Evolutionary conservation across 1,140 invertebrate genomes (phyloP), one percentile per base, ranked within the genome.

Genomic region (Teleogryllus occipitalis): DNA sequence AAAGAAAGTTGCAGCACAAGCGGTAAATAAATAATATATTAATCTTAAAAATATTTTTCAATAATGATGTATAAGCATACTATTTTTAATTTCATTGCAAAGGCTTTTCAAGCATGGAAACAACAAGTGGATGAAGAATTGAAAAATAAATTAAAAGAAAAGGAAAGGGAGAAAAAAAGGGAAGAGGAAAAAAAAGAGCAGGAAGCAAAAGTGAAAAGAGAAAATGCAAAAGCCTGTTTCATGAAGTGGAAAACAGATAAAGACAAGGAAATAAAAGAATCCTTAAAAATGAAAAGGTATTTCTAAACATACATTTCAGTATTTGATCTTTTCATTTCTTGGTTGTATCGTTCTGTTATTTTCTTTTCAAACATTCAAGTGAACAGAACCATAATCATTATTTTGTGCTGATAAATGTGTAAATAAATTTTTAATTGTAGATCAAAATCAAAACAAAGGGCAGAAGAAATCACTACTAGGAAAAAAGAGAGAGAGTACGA

Each of bases 51-150:
- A 27, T 75, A 14, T 75, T 14, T 14, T 75, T 75, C n/a, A 27
- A 75, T 10, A 14, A 75, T 75, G 7, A 1, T 27, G 46, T 2
- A 14, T 21, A 75, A 22, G 46, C 74, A 75, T 21, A 21, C 21
- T 73, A 73, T 73, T 21, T n/a, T 73, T 73, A 18, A 73, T 27
- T 14, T 75, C 7, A 75, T 27, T 65, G 10, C 10, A 65, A 48
- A 82, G 74, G 46, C 74, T 47, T 75, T 27, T n/a, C 10, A 7
- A 22, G 74, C 74, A 75, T 75, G 74, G 74, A 75, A 75, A n/a
- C 21, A 75, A n/a, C 74, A 21, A 75, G 78, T 74, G 27, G 82
- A 82, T 21, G 81, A 82, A 72, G 81, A 82, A 49, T 21, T 81
- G 76, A 78, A 75, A 27, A 78, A 79, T 21, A 2, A 75, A 3